Evolutionary conservation across 2,113 vertebrate species (phyloP).

Genomic region (Taurulus bubalis): DNA sequence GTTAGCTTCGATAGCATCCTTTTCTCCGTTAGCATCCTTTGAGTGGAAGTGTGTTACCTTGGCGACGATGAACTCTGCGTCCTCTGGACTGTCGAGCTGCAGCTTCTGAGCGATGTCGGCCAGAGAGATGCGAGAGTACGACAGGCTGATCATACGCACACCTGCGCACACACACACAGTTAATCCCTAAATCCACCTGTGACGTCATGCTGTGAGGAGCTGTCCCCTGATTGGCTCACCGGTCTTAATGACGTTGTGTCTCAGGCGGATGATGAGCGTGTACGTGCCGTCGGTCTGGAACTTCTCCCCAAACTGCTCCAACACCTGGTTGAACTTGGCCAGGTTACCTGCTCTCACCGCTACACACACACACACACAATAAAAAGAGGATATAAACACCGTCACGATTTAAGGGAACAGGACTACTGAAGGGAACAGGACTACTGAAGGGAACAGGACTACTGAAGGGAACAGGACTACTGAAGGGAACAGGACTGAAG

Average conservation of each 20-base stretch:
- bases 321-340: slow-evolving; percentile 96
- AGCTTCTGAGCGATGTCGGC: slow-evolving; percentile 96
- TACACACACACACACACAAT: slow-evolving; percentile 51
- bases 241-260: slow-evolving; percentile 99
- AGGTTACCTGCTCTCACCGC: slow-evolving; percentile 96
- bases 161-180: slow-evolving; percentile 86
- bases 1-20: too few species aligned
- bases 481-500: neutral
- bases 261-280: slow-evolving; percentile 96
- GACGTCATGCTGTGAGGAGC: neutral
- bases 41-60: slow-evolving; percentile 84
- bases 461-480: too few species aligned
- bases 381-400: neutral
- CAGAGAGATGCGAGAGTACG: slow-evolving; percentile 97
- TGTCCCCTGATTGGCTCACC: slow-evolving; percentile 78
- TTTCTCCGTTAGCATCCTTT: too few species aligned
- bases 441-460: too few species aligned
- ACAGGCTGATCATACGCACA: slow-evolving; percentile 98
- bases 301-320: slow-evolving; percentile 98
- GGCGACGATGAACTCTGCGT: slow-evolving; percentile 98
- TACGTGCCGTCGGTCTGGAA: slow-evolving; percentile 97
- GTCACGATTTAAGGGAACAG: neutral
- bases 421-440: too few species aligned
- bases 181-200: neutral
- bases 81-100: slow-evolving; percentile 96